These are phyloP conservation scores for Autographa pulchrina DNA, from an alignment of 2,888 invertebrate genomes.

Conservation along the genomic window DNA sequence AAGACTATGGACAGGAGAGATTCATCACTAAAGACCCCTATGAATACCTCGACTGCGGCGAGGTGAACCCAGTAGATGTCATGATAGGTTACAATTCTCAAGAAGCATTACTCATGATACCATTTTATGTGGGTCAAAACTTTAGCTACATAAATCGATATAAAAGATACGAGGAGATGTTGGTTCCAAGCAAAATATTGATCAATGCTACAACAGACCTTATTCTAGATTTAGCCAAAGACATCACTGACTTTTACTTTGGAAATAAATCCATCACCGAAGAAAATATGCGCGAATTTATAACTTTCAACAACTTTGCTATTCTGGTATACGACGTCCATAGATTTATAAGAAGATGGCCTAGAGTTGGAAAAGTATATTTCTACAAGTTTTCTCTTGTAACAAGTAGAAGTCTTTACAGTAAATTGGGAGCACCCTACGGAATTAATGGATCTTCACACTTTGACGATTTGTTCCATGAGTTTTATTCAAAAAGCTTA, in stretches of 20 bases:
- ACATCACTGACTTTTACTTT: conserved; percentile 29
- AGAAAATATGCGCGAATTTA: conserved; percentile 13
- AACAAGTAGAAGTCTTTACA: not conserved
- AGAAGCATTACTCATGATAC: conserved; percentile 6
- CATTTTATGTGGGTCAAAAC: not conserved
- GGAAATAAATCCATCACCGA: conserved; percentile 14
- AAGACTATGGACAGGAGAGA: conserved; percentile 14
- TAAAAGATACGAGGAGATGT: conserved; percentile 12
- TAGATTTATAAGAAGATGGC: conserved; percentile 16
- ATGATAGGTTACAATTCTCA: conserved; percentile 9
- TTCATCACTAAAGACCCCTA: conserved; percentile 9
- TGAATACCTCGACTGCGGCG: conserved; percentile 8
- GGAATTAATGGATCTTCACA: not conserved
- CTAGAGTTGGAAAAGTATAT: conserved; percentile 7
- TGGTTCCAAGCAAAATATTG: conserved; percentile 30
- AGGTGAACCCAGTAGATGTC: conserved; percentile 13
- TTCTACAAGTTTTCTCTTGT: conserved; percentile 1
- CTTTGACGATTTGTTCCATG: conserved; percentile 2
- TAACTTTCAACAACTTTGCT: conserved; percentile 16
- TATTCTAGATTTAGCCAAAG: conserved; percentile 17
- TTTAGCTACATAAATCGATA: conserved; percentile 5
- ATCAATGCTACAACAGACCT: not conserved
- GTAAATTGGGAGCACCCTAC: not conserved
- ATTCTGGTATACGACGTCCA: conserved; percentile 20
- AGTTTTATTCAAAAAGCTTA: not conserved